Percentiles rank a stretch among this genome's conserved stretches.
Conservation (phyloP, 2,888 invertebrate genomes). For the Coecobrya sp. region DNA sequence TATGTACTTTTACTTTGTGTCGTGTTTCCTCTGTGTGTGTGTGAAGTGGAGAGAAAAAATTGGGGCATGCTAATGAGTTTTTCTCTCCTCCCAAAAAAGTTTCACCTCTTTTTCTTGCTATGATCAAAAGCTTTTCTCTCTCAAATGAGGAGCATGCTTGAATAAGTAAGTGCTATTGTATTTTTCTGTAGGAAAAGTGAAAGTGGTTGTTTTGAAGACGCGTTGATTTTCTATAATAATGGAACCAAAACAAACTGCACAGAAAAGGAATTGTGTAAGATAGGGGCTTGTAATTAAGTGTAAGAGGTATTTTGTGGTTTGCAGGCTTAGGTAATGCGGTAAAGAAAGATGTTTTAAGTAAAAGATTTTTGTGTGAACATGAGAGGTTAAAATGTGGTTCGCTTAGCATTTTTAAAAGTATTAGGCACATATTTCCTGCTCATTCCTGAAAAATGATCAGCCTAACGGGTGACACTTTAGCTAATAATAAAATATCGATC, state of each 20-base stretch:
- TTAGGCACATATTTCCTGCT: too few species aligned
- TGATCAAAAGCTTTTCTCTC: not conserved
- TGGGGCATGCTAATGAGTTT: constrained; percentile 34
- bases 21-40: not conserved
- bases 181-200: not conserved
- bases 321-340: too few species aligned
- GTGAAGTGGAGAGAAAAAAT: not conserved
- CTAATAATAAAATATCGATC: too few species aligned
- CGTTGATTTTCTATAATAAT: not conserved
- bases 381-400: too few species aligned
- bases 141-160: not conserved
- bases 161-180: not conserved
- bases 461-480: too few species aligned
- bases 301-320: too few species aligned
- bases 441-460: too few species aligned
- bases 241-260: not conserved
- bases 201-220: not conserved
- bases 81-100: not conserved
- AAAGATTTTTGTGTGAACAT: too few species aligned
- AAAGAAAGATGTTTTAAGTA: too few species aligned
- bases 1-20: not conserved
- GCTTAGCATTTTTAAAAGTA: too few species aligned
- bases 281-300: not conserved
- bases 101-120: not conserved
- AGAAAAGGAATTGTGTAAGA: not conserved